Base-by-base conservation (phyloP, 2,888 invertebrate genomes). In the Clivina fossor region DNA sequence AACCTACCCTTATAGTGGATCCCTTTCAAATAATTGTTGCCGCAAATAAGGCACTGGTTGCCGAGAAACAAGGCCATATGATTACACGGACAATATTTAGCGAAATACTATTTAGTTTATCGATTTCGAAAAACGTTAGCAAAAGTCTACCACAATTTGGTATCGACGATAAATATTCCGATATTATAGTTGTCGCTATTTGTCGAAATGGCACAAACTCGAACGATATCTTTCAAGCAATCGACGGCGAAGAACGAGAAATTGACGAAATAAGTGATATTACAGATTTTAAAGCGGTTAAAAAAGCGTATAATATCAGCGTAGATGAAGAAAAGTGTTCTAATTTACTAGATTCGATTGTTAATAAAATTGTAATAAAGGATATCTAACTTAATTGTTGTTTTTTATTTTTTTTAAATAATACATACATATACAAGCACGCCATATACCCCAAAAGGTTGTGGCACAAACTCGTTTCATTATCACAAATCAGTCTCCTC, bases 71-170 rank as follows among this genome's bases (percentile, higher is more conserved):
- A 1, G 68, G 70, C 8, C 71, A 69, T 26, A 71, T 84, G 67
- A 79, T 80, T 0, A 88, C 88, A 0, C 80, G 78, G 64, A 79
- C 77, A 5, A 65, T 86, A 1, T 82, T 76, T 65, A 79, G 84
- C 0, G 88, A 88, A 71, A 77, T 86, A 41, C 66, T 88, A 13
- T 88, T 78, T 66, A 84, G 84, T 68, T 72, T 88, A 56, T 86
- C 86, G 0, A 70, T 81, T 1, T 80, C 85, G 0, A 85, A 81
- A 65, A 86, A 85, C 63, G 88, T 88, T 60, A 78, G 82, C 2
- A 81, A 82, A 60, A 85, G 88, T 58, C 73, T 89, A 43, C 74
- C 69, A 44, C 82, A 76, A 57, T 88, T 87, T 71, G 86, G 87
- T 1, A 77, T 84, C 13, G 69, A 72, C 38, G 78, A 78, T 49